Percentiles rank a stretch among this genome's conserved stretches.
These are phyloP conservation scores for Odobenus rosmarus DNA, from an alignment of 2,113 vertebrate species.

Conservation along the genomic window DNA sequence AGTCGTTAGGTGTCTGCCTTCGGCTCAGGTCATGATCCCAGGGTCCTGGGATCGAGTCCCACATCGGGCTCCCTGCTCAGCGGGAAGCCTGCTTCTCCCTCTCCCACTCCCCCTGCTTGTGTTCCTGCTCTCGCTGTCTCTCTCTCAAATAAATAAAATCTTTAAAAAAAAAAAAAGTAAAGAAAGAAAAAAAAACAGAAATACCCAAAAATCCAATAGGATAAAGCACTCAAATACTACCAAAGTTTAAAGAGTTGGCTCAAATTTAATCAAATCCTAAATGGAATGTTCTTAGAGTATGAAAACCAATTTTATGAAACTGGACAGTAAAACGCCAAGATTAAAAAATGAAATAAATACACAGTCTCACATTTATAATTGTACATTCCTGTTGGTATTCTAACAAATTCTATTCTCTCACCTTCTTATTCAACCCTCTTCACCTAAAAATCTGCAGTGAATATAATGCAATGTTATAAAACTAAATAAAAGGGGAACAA, in stretches of 20 bases:
- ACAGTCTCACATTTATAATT: conserved; percentile 4
- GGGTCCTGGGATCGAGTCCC: too few species aligned
- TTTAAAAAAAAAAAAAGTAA: too few species aligned
- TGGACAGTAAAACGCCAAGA: neutral
- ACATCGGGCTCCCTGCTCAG: too few species aligned
- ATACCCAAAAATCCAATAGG: neutral
- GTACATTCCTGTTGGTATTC: neutral
- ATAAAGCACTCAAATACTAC: conserved; percentile 2
- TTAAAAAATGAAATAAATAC: conserved; percentile 35
- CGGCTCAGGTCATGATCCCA: too few species aligned
- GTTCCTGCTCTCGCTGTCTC: too few species aligned
- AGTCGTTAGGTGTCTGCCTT: too few species aligned
- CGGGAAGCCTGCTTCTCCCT: too few species aligned
- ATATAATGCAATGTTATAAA: conserved; percentile 27
- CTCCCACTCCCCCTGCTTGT: too few species aligned
- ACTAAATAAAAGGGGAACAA: conserved; percentile 50
- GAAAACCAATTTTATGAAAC: conserved; percentile 54
- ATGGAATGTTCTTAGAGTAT: neutral
- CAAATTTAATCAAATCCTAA: conserved; percentile 41
- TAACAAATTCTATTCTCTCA: conserved; percentile 24
- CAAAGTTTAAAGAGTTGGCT: neutral
- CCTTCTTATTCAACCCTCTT: conserved; percentile 23
- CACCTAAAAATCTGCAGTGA: conserved; percentile 13
- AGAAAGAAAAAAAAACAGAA: neutral
- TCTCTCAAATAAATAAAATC: too few species aligned